Conservation (phyloP, 2,113 vertebrate species). For the Brachyistius frenatus region DNA sequence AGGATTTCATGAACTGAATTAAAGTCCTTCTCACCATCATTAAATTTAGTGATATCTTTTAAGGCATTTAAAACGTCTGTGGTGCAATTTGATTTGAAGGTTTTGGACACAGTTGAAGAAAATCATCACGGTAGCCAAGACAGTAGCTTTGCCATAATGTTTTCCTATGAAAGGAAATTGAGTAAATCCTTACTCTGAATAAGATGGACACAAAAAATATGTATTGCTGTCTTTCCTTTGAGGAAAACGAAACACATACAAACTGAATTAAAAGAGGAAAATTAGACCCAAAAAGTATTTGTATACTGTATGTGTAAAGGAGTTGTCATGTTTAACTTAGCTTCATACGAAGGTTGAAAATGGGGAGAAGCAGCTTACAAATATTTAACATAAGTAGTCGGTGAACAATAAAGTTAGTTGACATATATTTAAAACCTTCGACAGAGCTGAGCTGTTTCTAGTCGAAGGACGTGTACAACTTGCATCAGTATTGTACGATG, state of each 20-base stretch:
- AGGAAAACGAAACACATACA: too few species aligned
- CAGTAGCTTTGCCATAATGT: not conserved
- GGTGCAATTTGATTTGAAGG: conserved; percentile 20
- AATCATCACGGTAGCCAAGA: conserved; percentile 12
- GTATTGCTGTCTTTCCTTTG: too few species aligned
- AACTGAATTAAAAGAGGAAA: too few species aligned
- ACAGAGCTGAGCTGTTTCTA: not conserved
- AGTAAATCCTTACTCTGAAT: not conserved
- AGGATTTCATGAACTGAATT: conserved; percentile 23
- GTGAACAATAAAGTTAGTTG: not conserved
- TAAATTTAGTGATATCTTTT: conserved; percentile 11
- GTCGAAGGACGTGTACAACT: too few species aligned
- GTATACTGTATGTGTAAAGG: not conserved
- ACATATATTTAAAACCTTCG: not conserved
- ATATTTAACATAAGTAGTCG: not conserved
- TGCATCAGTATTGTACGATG: too few species aligned
- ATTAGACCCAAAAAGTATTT: too few species aligned
- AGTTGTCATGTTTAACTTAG: not conserved
- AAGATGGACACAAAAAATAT: not conserved
- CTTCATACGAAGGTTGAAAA: not conserved
- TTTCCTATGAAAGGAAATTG: not conserved
- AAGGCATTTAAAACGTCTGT: too few species aligned
- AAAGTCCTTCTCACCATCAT: not conserved
- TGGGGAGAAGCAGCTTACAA: not conserved
- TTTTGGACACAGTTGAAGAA: conserved; percentile 27